These are phyloP conservation scores for Ectemnius cavifrons DNA, from an alignment of 2,888 invertebrate species.

Conservation along the genomic window DNA sequence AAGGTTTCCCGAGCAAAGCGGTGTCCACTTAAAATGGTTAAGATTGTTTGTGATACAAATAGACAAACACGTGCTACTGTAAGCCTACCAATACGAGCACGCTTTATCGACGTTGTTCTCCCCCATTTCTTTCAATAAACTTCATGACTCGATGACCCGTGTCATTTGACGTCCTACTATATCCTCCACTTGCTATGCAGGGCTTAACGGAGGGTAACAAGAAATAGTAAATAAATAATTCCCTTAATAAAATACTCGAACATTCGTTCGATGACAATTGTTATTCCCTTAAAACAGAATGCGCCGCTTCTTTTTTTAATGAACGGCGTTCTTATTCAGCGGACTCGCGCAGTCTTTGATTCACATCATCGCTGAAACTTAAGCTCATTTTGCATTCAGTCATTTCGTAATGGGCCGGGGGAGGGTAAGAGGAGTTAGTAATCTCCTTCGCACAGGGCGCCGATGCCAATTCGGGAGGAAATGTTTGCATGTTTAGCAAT, in stretches of 20 bases:
- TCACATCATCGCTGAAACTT: too few relatives aligned
- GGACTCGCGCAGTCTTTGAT: too few relatives aligned
- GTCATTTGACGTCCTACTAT: conserved; percentile 29
- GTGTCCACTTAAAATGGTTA: neutral
- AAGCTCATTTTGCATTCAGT: too few relatives aligned
- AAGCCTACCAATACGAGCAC: neutral
- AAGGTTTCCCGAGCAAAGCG: conserved; percentile 1
- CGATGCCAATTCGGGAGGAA: too few relatives aligned
- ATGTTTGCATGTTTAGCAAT: conserved; percentile 20
- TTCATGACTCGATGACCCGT: conserved; percentile 26
- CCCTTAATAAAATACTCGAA: conserved; percentile 27
- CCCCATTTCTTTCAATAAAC: conserved; percentile 20
- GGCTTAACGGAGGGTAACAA: conserved; percentile 15
- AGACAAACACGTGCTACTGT: neutral
- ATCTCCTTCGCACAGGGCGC: too few relatives aligned
- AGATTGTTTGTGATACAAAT: conserved; percentile 16
- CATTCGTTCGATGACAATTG: conserved; percentile 45
- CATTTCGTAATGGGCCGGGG: too few relatives aligned
- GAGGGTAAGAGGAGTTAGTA: too few relatives aligned
- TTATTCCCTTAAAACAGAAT: neutral
- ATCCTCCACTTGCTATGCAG: conserved; percentile 43
- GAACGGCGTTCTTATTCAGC: too few relatives aligned
- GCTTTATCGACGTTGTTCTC: neutral
- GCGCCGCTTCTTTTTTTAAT: too few relatives aligned
- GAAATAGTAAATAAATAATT: conserved; percentile 44